phyloP scores from a whole-genome alignment of 2,113 vertebrate genomes.

The Microtus ochrogaster region DNA sequence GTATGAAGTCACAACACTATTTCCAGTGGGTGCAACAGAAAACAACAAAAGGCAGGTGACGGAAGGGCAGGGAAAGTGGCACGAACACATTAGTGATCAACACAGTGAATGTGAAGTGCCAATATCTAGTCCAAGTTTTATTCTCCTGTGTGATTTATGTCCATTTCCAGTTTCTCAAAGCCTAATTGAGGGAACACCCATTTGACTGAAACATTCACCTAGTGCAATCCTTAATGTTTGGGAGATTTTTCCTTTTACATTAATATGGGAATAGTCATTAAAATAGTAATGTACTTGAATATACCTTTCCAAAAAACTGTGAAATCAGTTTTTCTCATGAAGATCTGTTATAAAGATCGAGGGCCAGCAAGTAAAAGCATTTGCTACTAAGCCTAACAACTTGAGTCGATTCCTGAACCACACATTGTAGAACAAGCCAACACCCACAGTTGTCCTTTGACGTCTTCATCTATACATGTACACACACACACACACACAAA shows the following conservation, averaged over 20 bases:
- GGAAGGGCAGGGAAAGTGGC: background rate
- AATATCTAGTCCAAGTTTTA: slow-evolving; percentile 5
- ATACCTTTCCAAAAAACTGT: background rate
- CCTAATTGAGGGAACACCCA: background rate
- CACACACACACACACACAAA: background rate
- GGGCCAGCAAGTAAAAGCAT: background rate
- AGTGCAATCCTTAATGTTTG: background rate
- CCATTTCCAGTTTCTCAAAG: background rate
- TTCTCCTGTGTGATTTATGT: background rate
- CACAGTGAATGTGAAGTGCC: background rate
- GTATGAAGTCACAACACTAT: background rate
- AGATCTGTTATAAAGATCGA: background rate
- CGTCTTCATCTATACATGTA: background rate
- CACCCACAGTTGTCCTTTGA: background rate
- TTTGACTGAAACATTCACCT: background rate
- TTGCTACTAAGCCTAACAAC: background rate
- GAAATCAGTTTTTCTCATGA: slow-evolving; percentile 35
- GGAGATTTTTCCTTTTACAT: background rate
- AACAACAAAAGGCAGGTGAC: background rate
- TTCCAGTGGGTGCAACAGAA: background rate
- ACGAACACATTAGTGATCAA: background rate
- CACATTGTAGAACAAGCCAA: background rate
- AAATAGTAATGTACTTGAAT: background rate
- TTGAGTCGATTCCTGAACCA: background rate
- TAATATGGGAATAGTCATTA: slow-evolving; percentile 11